Conservation (phyloP, 1,140 invertebrate species). For the Dinoponera quadriceps region DNA sequence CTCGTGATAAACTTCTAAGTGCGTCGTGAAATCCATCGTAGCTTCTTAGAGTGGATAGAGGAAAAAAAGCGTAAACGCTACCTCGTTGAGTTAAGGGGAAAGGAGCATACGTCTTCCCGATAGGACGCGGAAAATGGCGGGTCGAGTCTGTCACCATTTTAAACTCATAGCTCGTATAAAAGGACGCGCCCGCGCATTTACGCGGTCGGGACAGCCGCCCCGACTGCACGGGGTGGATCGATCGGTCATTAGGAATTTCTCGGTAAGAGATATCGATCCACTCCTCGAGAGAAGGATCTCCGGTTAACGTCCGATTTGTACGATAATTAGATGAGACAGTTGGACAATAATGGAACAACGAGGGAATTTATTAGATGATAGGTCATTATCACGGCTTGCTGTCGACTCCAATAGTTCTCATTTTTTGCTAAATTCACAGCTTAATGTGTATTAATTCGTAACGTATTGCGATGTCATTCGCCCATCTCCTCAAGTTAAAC, state of each 20-base stretch:
- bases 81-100: slow-evolving; percentile 12
- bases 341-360: slow-evolving; percentile 11
- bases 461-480: no score
- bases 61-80: neutral
- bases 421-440: neutral
- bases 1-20: slow-evolving; percentile 1
- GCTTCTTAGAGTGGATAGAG: slow-evolving; percentile 17
- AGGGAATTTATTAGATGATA: slow-evolving; percentile 24
- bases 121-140: slow-evolving; percentile 64
- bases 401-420: neutral
- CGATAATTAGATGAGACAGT: slow-evolving; percentile 35
- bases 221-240: slow-evolving; percentile 41
- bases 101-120: slow-evolving; percentile 50
- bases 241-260: slow-evolving; percentile 57
- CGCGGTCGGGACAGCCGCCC: slow-evolving; percentile 40
- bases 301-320: neutral
- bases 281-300: slow-evolving; percentile 22
- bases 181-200: slow-evolving; percentile 51
- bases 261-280: slow-evolving; percentile 35
- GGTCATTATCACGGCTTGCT: neutral
- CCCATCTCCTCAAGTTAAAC: no score
- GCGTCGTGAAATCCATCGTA: neutral
- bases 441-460: slow-evolving; percentile 2
- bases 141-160: slow-evolving; percentile 67
- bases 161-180: slow-evolving; percentile 63